Evolutionary conservation across 2,797 vertebrate genomes (phyloP).

Genomic region (Saxicola maurus): DNA sequence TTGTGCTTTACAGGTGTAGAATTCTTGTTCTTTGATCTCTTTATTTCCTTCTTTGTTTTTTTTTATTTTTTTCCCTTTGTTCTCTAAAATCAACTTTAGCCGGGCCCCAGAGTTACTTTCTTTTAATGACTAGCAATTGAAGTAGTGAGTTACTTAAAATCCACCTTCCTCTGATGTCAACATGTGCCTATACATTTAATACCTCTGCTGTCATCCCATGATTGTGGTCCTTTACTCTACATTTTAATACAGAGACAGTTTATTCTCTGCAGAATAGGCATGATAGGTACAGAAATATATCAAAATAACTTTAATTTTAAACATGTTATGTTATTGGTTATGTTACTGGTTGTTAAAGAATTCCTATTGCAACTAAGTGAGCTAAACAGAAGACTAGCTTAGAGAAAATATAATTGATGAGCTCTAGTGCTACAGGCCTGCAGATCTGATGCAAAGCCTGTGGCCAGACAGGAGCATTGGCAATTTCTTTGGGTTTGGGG

Average conservation of each 20-base stretch:
- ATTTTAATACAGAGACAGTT: neutral
- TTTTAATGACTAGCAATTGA: neutral
- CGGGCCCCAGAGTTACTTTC: neutral
- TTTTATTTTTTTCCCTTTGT: neutral
- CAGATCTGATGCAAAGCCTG: neutral
- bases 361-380: rapidly evolving
- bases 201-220: neutral
- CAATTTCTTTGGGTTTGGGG: neutral
- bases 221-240: neutral
- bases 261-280: neutral
- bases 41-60: too few species aligned
- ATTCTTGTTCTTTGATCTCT: neutral
- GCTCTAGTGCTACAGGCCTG: neutral
- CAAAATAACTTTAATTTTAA: neutral
- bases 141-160: neutral
- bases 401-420: neutral
- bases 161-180: neutral
- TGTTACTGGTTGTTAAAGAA: neutral
- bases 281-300: neutral
- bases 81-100: neutral
- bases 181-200: neutral
- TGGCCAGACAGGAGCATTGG: neutral
- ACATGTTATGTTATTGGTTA: neutral
- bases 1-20: neutral
- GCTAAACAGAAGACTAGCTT: neutral